Base-by-base conservation (phyloP, 2,888 invertebrate species). In the Drosophila pseudotalamancana region DNA sequence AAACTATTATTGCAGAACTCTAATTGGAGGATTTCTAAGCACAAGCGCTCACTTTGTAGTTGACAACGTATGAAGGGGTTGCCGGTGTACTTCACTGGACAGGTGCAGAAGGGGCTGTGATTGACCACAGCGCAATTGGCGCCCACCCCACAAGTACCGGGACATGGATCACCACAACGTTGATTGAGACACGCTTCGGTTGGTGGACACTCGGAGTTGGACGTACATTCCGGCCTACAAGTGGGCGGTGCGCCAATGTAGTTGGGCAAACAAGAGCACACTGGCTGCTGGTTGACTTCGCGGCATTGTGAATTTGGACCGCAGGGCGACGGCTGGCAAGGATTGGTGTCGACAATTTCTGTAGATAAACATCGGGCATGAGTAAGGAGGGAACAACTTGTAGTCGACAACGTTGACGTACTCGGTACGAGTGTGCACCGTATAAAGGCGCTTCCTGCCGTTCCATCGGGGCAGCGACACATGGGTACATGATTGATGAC, bases 141-240 rank as follows among this genome's bases (percentile, higher is more conserved):
- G 70, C 92, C 92, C 23, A 95, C 92, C 18, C 97, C 97, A 88
- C 97, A 97, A n/a, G 95, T 94, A 78, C 96, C 96, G 54, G 94
- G 94, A 86, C 97, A 97, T n/a, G 97, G 96, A 89, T 96, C 94
- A 25, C 94, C 92, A 88, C 97, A 97, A 91, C 95, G 95, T 89
- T 95, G 95, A 88, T 96, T 96, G 51, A 93, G 94, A 84, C 96
- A 96, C 4, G 96, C 95, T 91, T 95, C 93, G 73, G 93, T 94
- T 40, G 94, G 94, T 4, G 94, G 90, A 90, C 97, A 97, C 89
- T 96, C 96, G 0, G 95, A 93, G 89, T 95, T 96, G 4, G 94
- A 93, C 32, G 94, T 93, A 89, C 96, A 96, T 91, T 96, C 96
- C 12, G 96, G 96, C 81, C 96, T 92, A 87, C 96, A 96, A 8